Evolutionary conservation across 2,888 invertebrate species (phyloP).

Genomic region (Carpatolechia fugitivella): DNA sequence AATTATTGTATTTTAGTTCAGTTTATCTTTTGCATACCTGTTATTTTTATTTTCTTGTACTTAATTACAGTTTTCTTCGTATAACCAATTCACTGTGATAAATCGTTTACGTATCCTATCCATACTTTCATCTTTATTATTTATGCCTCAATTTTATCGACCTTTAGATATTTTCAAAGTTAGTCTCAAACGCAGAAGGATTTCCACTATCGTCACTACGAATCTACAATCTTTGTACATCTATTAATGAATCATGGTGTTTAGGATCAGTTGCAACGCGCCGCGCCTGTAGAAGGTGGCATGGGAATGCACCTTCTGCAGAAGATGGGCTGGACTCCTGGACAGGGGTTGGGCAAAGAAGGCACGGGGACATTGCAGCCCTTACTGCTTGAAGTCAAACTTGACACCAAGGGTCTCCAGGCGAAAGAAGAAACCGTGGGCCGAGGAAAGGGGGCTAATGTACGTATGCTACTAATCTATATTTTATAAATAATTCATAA

Average conservation of each 20-base stretch:
- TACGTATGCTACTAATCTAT: not conserved
- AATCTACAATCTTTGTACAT: not conserved
- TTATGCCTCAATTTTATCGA: no score
- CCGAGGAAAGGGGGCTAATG: conserved; percentile 1
- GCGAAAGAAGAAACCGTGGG: conserved; percentile 82
- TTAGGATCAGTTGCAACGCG: conserved; percentile 93
- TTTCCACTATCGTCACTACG: not conserved
- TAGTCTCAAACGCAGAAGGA: not conserved
- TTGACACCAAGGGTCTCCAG: conserved; percentile 94
- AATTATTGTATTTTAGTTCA: no score
- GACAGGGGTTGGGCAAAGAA: conserved; percentile 97
- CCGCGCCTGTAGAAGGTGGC: conserved; percentile 95
- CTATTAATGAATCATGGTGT: conserved; percentile 26
- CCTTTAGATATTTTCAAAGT: no score
- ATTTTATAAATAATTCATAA: not conserved
- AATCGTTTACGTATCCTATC: no score
- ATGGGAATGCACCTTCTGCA: conserved; percentile 98
- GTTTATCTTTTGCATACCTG: no score
- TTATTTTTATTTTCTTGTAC: no score
- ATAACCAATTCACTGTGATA: no score
- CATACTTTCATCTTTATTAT: no score
- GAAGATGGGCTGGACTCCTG: conserved; percentile 99
- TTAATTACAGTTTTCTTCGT: no score
- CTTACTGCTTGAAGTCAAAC: conserved; percentile 94
- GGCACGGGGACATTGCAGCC: conserved; percentile 95